Evolutionary conservation across 2,113 vertebrate genomes (phyloP), one percentile per base, ranked within the genome.

Genomic region (Phylloscopus trochiloides): DNA sequence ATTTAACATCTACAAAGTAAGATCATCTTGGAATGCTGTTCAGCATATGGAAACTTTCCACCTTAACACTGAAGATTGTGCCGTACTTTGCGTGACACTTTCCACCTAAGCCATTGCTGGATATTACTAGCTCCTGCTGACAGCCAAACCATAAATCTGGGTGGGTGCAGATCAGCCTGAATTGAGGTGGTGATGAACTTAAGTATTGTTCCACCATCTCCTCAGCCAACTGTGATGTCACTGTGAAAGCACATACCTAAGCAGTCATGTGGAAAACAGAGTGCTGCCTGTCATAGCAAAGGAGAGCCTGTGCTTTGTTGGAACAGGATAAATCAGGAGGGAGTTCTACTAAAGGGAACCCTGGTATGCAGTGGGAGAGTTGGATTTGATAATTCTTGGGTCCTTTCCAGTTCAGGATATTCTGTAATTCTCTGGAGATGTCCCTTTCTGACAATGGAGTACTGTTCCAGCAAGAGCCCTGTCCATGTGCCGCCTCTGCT

Each of bases 61-160:
- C 28, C 9, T 25, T 71, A 32, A 29, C 48, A 71, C 51, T 28
- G 36, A 38, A 22, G 47, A 8, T 17, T 0, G 0, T 36, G 9
- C 55, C 20, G 4, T 4, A 1, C 12, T 32, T 34, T 2, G 20
- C 9, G 10, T 47, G 59, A 17, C 15, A 6, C 17, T 61, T 84
- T 52, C 34, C 31, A 1, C 63, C 43, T n/a, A 15, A 74, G n/a
- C n/a, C 8, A 0, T 83, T 47, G 12, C 47, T 29, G 73, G 21
- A 18, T 59, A 29, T 28, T 3, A 3, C 34, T 51, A 12, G 10
- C 73, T 94, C 31, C n/a, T 43, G 45, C 8, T n/a, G 51, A 7
- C 9, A 52, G 57, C 21, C 9, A n/a, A 55, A 14, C 1, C 4
- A 32, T 48, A 63, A 75, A 57, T 16, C 5, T 26, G 47, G 48